Evolutionary conservation across 2,888 invertebrate species (phyloP).

Genomic region (Harpalus rufipes): DNA sequence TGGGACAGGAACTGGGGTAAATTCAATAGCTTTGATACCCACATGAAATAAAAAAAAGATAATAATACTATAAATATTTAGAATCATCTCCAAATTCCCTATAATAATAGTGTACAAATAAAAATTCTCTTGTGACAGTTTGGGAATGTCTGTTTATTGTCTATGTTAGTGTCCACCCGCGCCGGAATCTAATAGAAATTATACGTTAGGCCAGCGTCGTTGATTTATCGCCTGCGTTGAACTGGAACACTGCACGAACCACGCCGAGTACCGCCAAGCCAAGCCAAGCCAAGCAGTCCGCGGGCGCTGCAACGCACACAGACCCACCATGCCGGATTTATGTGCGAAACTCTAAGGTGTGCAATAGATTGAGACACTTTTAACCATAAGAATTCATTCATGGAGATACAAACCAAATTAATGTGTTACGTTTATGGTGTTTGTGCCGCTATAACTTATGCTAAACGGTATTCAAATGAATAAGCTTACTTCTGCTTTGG

Average conservation of each 20-base stretch:
- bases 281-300: neutral
- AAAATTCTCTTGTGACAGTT: neutral
- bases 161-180: slow-evolving; percentile 50
- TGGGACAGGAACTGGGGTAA: too few species aligned
- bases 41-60: too few species aligned
- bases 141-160: neutral
- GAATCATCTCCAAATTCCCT: too few species aligned
- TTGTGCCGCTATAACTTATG: too few species aligned
- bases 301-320: neutral
- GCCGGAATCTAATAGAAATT: slow-evolving; percentile 54
- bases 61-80: too few species aligned
- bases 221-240: slow-evolving; percentile 58
- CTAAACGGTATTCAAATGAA: too few species aligned
- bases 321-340: neutral
- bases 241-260: slow-evolving; percentile 49
- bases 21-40: too few species aligned
- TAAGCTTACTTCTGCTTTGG: too few species aligned
- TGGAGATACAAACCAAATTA: too few species aligned
- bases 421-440: too few species aligned
- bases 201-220: slow-evolving; percentile 46
- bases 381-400: neutral
- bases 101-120: too few species aligned
- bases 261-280: neutral
- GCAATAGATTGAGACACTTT: neutral
- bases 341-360: neutral